Evolutionary conservation across 2,888 invertebrate species (phyloP).

Genomic region (Caenorhabditis doughertyi): DNA sequence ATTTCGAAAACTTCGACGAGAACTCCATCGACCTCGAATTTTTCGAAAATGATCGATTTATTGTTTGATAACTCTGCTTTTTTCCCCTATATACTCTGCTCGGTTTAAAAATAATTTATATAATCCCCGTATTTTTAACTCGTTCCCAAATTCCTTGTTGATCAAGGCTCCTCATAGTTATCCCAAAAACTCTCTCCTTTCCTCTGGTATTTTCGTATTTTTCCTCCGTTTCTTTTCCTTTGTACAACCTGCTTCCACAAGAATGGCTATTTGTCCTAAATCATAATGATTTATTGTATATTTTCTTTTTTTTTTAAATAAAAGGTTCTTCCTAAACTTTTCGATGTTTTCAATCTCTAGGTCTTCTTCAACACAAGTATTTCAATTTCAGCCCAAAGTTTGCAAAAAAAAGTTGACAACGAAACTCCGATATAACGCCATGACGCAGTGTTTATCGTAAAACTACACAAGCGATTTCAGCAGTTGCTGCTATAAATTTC

Average conservation of each 20-base stretch:
- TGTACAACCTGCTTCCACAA: too few relatives aligned
- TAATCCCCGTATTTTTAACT: neutral
- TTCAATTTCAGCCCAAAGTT: neutral
- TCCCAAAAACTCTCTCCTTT: neutral
- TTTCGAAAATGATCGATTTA: constrained; percentile 29
- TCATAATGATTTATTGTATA: too few relatives aligned
- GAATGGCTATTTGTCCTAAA: too few relatives aligned
- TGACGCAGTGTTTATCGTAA: constrained; percentile 27
- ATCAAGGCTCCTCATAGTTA: neutral
- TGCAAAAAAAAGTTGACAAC: constrained; percentile 6
- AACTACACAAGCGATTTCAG: neutral
- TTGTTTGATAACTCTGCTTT: neutral
- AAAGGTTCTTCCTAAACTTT: too few relatives aligned
- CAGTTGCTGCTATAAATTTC: neutral
- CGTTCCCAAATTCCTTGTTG: neutral
- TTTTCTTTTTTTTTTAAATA: too few relatives aligned
- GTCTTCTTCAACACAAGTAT: too few relatives aligned
- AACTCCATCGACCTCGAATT: constrained; percentile 37
- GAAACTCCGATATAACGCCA: constrained; percentile 34
- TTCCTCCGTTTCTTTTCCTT: neutral
- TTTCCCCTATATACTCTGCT: neutral
- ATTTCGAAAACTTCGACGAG: constrained; percentile 48
- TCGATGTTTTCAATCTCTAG: too few relatives aligned
- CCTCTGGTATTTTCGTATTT: neutral
- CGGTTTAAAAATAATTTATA: neutral